Evolutionary conservation across 2,113 vertebrate species (phyloP), one percentile per base, ranked within the genome.

Genomic region (Notiomystis cincta): DNA sequence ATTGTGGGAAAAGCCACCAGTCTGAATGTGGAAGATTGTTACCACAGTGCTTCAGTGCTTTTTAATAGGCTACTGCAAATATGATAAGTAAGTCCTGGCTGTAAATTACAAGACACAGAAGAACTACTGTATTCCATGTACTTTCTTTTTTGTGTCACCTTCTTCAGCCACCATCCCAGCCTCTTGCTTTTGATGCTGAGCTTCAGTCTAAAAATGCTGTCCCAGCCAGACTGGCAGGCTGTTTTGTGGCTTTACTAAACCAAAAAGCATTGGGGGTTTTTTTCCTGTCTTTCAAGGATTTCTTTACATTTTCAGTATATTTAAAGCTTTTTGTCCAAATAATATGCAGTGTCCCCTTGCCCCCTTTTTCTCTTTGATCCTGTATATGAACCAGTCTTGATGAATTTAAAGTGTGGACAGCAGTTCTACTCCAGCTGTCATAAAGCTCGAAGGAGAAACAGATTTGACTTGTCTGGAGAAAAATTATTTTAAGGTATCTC

Each of bases 61-160:
- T 78, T 54, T 58, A 51, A 89, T 56, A 69, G 82, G 80, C 95
- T 91, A 85, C 81, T 82, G 16, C 67, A 76, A 83, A 75, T 53
- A 51, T 4, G 50, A 84, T 42, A 76, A 80, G 6, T 33, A 88
- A 87, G 47, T 92, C 42, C 77, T 85, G 48, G 73, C 92, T 91
- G 64, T 93, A 87, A 67, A 81, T 54, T 82, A 61, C 37, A 76
- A 92, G 94, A 92, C 82, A 77, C 48, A 86, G 35, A 76, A 83
- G 38, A 95, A 89, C 92, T 96, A 71, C 97, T 97, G 95, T 95
- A 96, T 96, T 92, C 88, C 61, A n/a, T 13, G 7, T 88, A 27
- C 47, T 58, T 80, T 13, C 3, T 22, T 24, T 64, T 37, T 54
- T 84, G 37, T 33, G n/a, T 40, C 0, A 0, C 61, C 38, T 86